Conservation (phyloP, 2,888 invertebrate species). For the Phymatocera aterrima region DNA sequence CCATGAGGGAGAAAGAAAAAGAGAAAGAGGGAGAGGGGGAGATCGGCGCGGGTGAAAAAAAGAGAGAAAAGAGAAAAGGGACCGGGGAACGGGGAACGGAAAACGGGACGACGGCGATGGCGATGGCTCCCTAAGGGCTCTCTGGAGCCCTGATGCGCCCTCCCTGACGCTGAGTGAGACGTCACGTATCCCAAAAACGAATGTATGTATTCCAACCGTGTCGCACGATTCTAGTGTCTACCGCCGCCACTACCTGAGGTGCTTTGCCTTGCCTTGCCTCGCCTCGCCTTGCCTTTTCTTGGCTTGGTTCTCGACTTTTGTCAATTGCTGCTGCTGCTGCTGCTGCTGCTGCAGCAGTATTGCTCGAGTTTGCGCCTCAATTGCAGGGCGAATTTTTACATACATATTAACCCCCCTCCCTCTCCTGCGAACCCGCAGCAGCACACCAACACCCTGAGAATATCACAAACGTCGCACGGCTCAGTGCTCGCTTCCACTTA, state of each 20-base stretch:
- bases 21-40: not conserved
- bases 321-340: constrained; percentile 16
- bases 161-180: constrained; percentile 62
- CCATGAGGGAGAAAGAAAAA: no score
- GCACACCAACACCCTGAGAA: not conserved
- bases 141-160: constrained; percentile 30
- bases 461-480: not conserved
- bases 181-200: constrained; percentile 65
- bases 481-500: not conserved
- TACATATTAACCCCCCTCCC: constrained; percentile 24
- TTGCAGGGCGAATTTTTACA: constrained; percentile 29
- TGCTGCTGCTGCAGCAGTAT: not conserved
- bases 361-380: constrained; percentile 1
- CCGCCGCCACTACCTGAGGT: constrained; percentile 5
- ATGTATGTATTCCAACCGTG: constrained; percentile 66
- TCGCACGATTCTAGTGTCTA: constrained; percentile 54
- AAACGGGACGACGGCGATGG: not conserved
- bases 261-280: not conserved
- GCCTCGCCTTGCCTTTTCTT: not conserved
- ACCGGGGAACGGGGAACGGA: not conserved
- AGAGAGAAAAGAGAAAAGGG: not conserved
- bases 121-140: constrained; percentile 42
- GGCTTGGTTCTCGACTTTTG: not conserved
- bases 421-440: not conserved
- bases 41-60: not conserved